Conservation (phyloP, 1,140 invertebrate species). For the Anastrepha ludens region DNA sequence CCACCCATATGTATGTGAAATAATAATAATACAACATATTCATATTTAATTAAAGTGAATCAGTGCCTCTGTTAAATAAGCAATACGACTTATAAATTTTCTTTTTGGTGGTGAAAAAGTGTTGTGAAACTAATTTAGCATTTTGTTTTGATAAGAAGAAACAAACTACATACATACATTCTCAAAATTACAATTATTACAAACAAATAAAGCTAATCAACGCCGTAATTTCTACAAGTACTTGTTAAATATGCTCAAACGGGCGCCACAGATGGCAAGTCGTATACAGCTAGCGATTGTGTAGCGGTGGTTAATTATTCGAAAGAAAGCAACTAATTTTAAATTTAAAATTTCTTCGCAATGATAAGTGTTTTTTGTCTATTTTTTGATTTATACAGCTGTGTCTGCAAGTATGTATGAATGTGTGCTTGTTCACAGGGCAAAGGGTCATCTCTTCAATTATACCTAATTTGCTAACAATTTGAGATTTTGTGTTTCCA, state of each 20-base stretch:
- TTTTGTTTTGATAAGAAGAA: conserved; percentile 35
- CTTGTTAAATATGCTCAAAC: neutral
- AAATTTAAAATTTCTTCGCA: neutral
- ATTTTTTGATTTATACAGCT: no score
- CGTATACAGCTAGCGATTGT: neutral
- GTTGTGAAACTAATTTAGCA: conserved; percentile 4
- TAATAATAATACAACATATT: neutral
- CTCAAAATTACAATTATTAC: neutral
- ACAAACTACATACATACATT: neutral
- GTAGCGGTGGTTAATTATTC: neutral
- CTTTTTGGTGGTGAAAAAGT: conserved; percentile 5
- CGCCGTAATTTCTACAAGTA: neutral
- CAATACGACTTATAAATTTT: neutral
- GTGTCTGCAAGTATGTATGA: neutral
- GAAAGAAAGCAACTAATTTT: neutral
- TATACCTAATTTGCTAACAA: conserved; percentile 6
- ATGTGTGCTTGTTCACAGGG: neutral
- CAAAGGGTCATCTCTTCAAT: conserved; percentile 16
- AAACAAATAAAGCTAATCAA: neutral
- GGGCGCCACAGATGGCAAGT: neutral
- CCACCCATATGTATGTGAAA: neutral
- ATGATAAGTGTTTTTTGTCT: neutral
- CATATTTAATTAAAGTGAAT: neutral
- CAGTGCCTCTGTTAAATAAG: conserved; percentile 21
- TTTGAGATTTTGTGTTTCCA: neutral